phyloP scores from a whole-genome alignment of 2,113 vertebrate species.

The Oncorhynchus gorbuscha region DNA sequence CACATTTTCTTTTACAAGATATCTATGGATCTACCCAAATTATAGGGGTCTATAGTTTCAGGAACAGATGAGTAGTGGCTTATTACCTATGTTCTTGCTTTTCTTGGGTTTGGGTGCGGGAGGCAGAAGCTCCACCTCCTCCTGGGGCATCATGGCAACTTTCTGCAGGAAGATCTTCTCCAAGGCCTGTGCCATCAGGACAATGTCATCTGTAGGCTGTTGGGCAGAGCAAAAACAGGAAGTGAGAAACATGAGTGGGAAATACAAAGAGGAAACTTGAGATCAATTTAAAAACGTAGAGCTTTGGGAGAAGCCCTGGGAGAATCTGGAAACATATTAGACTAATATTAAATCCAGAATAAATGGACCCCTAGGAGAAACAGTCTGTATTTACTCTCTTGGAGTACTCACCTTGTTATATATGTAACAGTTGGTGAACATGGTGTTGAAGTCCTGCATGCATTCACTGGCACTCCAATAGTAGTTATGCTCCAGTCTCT shows the following conservation, averaged over 20 bases:
- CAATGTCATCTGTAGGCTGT: conserved; percentile 96
- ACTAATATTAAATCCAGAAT: no score
- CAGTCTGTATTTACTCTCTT: background rate
- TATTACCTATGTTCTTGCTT: no score
- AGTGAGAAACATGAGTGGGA: background rate
- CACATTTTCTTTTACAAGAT: no score
- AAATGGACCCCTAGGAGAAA: background rate
- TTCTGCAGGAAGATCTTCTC: conserved; percentile 97
- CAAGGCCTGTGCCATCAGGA: conserved; percentile 95
- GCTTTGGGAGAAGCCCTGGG: background rate
- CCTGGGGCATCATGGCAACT: conserved; percentile 89
- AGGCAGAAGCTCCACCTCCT: conserved; percentile 85
- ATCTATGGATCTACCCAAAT: background rate
- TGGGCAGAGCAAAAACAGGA: conserved; percentile 8
- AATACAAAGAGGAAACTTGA: no score
- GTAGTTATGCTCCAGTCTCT: conserved; percentile 90
- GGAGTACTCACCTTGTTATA: conserved; percentile 89
- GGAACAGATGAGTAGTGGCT: no score
- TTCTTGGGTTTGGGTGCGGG: conserved; percentile 83
- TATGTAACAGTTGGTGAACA: conserved; percentile 99
- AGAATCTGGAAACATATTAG: background rate
- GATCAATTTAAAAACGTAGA: background rate
- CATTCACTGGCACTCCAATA: conserved; percentile 95
- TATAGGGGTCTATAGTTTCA: background rate
- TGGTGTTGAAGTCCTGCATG: conserved; percentile 98